These are phyloP conservation scores for Chironomus tentans DNA, from an alignment of 2,888 invertebrate species.

Conservation along the genomic window DNA sequence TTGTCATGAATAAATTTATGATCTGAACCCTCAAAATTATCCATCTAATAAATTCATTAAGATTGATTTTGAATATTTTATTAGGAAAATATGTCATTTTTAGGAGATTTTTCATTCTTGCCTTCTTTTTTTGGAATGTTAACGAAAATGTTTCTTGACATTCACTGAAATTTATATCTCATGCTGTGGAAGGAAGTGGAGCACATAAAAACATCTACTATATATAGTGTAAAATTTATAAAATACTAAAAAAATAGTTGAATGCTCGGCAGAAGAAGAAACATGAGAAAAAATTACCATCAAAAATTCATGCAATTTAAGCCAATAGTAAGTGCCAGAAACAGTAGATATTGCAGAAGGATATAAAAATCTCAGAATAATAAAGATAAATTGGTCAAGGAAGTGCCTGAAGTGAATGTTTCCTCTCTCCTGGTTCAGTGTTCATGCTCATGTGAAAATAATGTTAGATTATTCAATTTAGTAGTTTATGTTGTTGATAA, in stretches of 20 bases:
- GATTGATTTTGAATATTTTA: background rate
- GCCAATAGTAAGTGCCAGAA: background rate
- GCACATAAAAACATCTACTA: background rate
- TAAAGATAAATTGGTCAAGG: slow-evolving; percentile 25
- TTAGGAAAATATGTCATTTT: too few relatives aligned
- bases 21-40: slow-evolving; percentile 3
- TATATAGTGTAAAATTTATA: background rate
- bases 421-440: background rate
- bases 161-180: slow-evolving; percentile 21
- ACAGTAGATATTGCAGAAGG: slow-evolving; percentile 3
- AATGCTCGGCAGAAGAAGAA: background rate
- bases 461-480: background rate
- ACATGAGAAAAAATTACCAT: background rate
- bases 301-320: slow-evolving; percentile 25
- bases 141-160: slow-evolving; percentile 4
- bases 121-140: background rate
- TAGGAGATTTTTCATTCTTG: too few relatives aligned
- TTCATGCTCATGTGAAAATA: background rate
- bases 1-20: slow-evolving; percentile 4
- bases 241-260: slow-evolving; percentile 6
- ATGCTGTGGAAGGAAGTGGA: background rate
- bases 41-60: slow-evolving; percentile 16
- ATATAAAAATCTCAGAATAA: slow-evolving; percentile 21
- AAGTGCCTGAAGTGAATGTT: background rate
- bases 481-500: background rate